phyloP scores from a whole-genome alignment of 2,888 invertebrate genomes.

The Anticlea derivata region DNA sequence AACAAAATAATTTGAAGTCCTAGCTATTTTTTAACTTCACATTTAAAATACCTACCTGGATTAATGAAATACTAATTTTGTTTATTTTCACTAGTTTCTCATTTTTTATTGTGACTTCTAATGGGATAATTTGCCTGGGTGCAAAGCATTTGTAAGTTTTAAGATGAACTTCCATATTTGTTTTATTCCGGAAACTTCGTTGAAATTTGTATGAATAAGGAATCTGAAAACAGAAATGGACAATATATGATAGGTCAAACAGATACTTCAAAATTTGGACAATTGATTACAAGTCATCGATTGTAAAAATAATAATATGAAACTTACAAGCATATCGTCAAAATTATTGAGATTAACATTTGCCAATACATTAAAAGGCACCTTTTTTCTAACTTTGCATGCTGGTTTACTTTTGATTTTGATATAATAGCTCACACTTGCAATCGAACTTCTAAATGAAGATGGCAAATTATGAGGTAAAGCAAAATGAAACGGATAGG shows the following conservation, averaged over 20 bases:
- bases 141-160: constrained; percentile 65
- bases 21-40: too few relatives aligned
- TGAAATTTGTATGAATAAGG: constrained; percentile 53
- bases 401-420: constrained; percentile 58
- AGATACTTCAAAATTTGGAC: too few relatives aligned
- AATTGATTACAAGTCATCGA: too few relatives aligned
- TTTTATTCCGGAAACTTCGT: constrained; percentile 55
- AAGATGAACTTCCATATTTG: constrained; percentile 50
- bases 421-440: constrained; percentile 61
- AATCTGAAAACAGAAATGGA: constrained; percentile 50
- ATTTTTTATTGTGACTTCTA: constrained; percentile 61
- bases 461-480: constrained; percentile 67
- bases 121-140: constrained; percentile 59
- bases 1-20: too few relatives aligned
- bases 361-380: constrained; percentile 55
- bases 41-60: too few relatives aligned
- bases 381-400: constrained; percentile 48
- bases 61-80: constrained; percentile 54
- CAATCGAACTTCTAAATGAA: constrained; percentile 63
- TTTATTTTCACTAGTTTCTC: constrained; percentile 57
- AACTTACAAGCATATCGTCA: constrained; percentile 31
- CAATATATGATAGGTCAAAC: too few relatives aligned
- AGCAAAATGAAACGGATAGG: constrained; percentile 65
- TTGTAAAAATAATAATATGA: not conserved
- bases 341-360: constrained; percentile 53